Percentiles rank a stretch among this genome's conserved stretches.
Evolutionary conservation across 2,113 vertebrate species (phyloP).

Genomic region (Clarias gariepinus): DNA sequence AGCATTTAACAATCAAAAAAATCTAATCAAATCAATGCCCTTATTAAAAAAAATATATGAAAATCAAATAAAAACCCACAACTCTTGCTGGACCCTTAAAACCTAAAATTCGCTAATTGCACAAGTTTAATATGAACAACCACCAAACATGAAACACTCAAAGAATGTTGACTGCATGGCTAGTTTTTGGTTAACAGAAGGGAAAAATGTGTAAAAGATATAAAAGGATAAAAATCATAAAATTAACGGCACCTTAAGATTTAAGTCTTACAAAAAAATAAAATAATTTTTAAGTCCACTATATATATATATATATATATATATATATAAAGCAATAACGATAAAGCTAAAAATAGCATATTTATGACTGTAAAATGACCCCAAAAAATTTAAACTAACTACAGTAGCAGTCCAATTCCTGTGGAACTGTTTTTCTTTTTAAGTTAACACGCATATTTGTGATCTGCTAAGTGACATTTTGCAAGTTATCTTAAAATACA

Average conservation of each 20-base stretch:
- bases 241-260: neutral
- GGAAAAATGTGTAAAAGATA: neutral
- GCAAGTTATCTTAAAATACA: neutral
- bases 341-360: slow-evolving; percentile 43
- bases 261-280: slow-evolving; percentile 20
- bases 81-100: slow-evolving; percentile 1
- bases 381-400: neutral
- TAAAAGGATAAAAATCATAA: neutral
- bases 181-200: neutral
- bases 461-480: slow-evolving; percentile 4
- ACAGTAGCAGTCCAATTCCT: slow-evolving; percentile 35
- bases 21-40: slow-evolving; percentile 22
- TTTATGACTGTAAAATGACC: slow-evolving; percentile 7
- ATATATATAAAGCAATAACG: slow-evolving; percentile 22
- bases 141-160: slow-evolving; percentile 2
- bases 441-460: slow-evolving; percentile 14
- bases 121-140: slow-evolving; percentile 20
- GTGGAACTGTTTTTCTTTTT: slow-evolving; percentile 28
- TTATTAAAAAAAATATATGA: neutral
- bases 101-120: slow-evolving; percentile 11
- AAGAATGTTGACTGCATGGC: neutral
- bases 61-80: too few species aligned
- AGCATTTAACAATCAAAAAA: neutral
- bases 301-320: too few species aligned
- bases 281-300: neutral